Base-by-base conservation (phyloP, 2,888 invertebrate genomes). In the Drosophila ezoana region DNA sequence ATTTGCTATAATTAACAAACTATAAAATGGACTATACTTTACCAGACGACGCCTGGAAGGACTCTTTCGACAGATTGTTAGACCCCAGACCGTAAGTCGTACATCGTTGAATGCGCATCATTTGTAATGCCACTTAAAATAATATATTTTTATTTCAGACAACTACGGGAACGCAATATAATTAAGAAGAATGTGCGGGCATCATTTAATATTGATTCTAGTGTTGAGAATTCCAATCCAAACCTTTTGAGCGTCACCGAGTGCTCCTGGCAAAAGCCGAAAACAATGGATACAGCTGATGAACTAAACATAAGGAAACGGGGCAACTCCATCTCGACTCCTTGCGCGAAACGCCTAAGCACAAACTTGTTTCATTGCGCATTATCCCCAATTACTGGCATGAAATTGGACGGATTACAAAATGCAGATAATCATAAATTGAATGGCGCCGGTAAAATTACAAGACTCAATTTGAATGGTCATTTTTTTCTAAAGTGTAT, bases 151-250 rank as follows among this genome's bases (percentile, higher is more conserved):
- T n/a, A 33, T 33, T 32, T 33, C 14, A 91, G 91, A 1, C 33
- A 79, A 33, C 67, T 91, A 8, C 83, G 90, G 4, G 85, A 89
- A 2, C 63, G 76, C 0, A 90, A 91, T 16, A 14, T 89, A 11
- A 54, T 90, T 3, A 91, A 91, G 49, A 59, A 65, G 4, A 44
- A 85, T 60, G 84, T 91, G 5, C 81, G 90, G 3, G 76, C 72
- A 13, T 90, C 91, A 1, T 90, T 85, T 28, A 91, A 91, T 59
- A 84, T 90, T 33, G 89, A 91, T 56, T 91, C 91, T 1, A 91
- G 91, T 59, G 76, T 89, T 18, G 92, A 92, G 67, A 90, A 87
- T 18, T 87, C 86, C 52, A 75, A 65, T 13, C 45, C 35, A 6
- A 64, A 60, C 28, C 43, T 77, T 35, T 38, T 54, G 3, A 59